Evolutionary conservation across 2,888 invertebrate genomes (phyloP).

Genomic region (Sericinus montela): DNA sequence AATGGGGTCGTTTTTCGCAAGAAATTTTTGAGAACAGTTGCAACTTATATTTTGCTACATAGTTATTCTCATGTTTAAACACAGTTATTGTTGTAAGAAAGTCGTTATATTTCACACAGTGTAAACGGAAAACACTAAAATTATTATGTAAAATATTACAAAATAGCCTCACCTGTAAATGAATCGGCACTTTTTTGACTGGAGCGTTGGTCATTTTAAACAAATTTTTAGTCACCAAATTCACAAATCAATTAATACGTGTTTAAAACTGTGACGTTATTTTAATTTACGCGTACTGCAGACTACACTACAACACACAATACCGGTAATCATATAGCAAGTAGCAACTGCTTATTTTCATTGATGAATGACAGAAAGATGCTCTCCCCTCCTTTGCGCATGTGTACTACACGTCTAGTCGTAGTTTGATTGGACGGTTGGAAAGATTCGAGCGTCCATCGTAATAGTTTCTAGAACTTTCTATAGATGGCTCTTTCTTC

Average conservation of each 20-base stretch:
- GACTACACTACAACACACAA: conserved; percentile 20
- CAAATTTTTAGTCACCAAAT: conserved; percentile 47
- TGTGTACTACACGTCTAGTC: conserved; percentile 52
- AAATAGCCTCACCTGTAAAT: conserved; percentile 87
- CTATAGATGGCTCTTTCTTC: conserved; percentile 31
- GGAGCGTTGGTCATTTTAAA: conserved; percentile 84
- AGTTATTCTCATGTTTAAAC: no score
- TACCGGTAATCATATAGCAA: conserved; percentile 26
- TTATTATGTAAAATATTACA: conserved; percentile 60
- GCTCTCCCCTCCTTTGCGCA: conserved; percentile 60
- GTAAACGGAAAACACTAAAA: no score
- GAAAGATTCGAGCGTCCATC: not conserved
- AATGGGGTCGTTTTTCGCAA: conserved; percentile 18
- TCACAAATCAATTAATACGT: conserved; percentile 51
- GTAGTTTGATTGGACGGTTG: conserved; percentile 35
- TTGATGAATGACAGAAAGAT: conserved; percentile 37
- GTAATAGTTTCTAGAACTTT: not conserved
- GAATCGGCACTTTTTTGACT: conserved; percentile 97
- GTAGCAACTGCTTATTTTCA: conserved; percentile 42
- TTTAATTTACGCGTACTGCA: conserved; percentile 39
- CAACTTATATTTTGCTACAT: no score
- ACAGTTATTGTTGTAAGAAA: no score
- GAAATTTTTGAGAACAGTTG: no score
- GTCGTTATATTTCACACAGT: no score
- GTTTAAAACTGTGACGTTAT: conserved; percentile 45